Base-by-base conservation (phyloP, 1,140 invertebrate species). In the Agraylea sexmaculata region DNA sequence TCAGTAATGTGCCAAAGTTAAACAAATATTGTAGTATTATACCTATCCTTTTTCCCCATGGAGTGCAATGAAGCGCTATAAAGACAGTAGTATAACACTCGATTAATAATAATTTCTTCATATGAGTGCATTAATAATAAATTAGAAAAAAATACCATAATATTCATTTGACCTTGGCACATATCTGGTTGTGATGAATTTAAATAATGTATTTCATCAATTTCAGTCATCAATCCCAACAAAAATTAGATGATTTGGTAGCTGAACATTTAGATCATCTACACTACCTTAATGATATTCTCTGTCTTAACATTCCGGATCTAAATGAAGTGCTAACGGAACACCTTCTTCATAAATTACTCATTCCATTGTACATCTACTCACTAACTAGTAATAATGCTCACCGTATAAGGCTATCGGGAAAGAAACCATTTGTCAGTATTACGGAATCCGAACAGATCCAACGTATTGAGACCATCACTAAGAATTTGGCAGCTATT, bases 201-300 rank as follows among this genome's bases (percentile, higher is more conserved):
- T 27, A 25, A 36, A 43, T 45, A n/a, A n/a, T n/a, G n/a, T n/a
- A n/a, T n/a, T n/a, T n/a, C 51, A 35, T 52, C 37, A 47, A 47
- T 74, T 75, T 27, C 62, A 87, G 74, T 60, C 91, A 92, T 60
- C 87, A 91, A 69, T 92, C 75, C 59, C 88, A 80, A 63, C 90
- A 78, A 62, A 81, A 89, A 56, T 68, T 99, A 25, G 78, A 90
- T 11, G 93, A 95, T 64, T 69, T 98, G 33, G 92, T 99, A 2
- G 93, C 93, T 0, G 92, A 97, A 68, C 93, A 99, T 63, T 68
- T 99, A 28, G 94, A 99, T 63, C 90, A 98, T 63, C 68, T 99
- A 10, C 94, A 99, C 66, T 99, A 99, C 62, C 67, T 99, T 16
- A 98, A 97, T 56, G 95, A 99, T 51, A 97, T 98, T 57, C 69